Evolutionary conservation across 2,113 vertebrate genomes (phyloP).

Genomic region (Xiphophorus maculatus): DNA sequence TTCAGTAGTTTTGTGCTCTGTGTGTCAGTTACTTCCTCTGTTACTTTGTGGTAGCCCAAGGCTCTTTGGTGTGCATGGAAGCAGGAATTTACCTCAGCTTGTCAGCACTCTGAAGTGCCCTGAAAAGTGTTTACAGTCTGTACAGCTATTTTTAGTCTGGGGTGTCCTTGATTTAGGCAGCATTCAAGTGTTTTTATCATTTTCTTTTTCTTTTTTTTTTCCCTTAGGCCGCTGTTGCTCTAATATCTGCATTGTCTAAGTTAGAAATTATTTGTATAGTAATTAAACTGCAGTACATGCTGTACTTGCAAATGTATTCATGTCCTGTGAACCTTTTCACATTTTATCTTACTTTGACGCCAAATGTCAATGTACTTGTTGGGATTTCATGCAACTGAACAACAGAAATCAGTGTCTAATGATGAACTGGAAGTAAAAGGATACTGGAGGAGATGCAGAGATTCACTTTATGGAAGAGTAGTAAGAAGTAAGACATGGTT

Average conservation of each 20-base stretch:
- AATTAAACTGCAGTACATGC: conserved; percentile 4
- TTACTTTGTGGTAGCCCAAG: conserved; percentile 13
- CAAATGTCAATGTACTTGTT: background rate
- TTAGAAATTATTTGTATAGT: background rate
- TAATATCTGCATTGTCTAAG: background rate
- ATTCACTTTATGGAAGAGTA: background rate
- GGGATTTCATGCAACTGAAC: background rate
- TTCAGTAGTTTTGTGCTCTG: conserved; percentile 24
- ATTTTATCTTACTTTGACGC: background rate
- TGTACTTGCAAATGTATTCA: background rate
- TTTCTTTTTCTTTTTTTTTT: conserved; percentile 1
- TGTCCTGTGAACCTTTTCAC: background rate
- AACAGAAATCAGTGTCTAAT: background rate
- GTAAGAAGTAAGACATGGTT: background rate
- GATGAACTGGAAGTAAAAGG: background rate
- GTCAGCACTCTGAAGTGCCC: background rate
- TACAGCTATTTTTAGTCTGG: conserved; percentile 33
- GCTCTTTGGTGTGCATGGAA: conserved; percentile 29
- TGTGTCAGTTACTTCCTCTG: conserved; percentile 42
- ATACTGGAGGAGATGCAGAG: too few species aligned
- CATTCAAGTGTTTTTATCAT: conserved; percentile 1
- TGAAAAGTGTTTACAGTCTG: conserved; percentile 18
- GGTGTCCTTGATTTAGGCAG: conserved; percentile 22
- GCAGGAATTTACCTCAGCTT: conserved; percentile 9
- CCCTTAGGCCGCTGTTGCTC: conserved; percentile 14